phyloP scores from a whole-genome alignment of 2,888 invertebrate species.

The Cyrtodaria siliqua region DNA sequence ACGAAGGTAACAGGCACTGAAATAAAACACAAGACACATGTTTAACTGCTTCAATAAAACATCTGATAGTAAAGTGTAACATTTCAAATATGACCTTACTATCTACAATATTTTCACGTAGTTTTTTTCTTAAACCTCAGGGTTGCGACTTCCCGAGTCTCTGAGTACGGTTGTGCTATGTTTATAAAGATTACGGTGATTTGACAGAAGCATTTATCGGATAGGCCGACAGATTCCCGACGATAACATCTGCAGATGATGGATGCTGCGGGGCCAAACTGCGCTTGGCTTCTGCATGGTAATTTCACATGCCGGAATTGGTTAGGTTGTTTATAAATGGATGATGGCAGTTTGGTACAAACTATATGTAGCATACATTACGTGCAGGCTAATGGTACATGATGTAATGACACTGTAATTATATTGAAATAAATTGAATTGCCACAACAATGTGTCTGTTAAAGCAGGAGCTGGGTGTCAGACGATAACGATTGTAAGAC shows the following conservation, averaged over 20 bases:
- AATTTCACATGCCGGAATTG: constrained; percentile 6
- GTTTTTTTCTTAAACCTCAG: neutral
- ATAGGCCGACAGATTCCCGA: constrained; percentile 21
- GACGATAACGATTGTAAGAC: no score
- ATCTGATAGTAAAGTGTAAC: no score
- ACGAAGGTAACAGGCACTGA: no score
- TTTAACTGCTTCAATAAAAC: no score
- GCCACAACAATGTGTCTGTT: no score
- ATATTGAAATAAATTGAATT: no score
- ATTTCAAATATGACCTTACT: constrained; percentile 25
- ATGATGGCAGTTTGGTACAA: no score
- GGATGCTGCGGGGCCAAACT: neutral
- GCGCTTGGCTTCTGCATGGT: neutral
- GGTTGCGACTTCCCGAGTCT: constrained; percentile 11
- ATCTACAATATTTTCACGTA: constrained; percentile 16
- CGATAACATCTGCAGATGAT: constrained; percentile 24
- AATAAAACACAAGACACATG: no score
- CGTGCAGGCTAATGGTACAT: no score
- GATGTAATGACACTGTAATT: no score
- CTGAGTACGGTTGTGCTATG: constrained; percentile 25
- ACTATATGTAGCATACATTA: no score
- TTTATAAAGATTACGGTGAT: constrained; percentile 27
- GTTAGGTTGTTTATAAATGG: neutral
- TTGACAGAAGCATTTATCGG: constrained; percentile 34
- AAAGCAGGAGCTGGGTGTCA: no score